Evolutionary conservation across 2,888 invertebrate species (phyloP), one percentile per base, ranked within the genome.

Genomic region (Ophioninae sp.): DNA sequence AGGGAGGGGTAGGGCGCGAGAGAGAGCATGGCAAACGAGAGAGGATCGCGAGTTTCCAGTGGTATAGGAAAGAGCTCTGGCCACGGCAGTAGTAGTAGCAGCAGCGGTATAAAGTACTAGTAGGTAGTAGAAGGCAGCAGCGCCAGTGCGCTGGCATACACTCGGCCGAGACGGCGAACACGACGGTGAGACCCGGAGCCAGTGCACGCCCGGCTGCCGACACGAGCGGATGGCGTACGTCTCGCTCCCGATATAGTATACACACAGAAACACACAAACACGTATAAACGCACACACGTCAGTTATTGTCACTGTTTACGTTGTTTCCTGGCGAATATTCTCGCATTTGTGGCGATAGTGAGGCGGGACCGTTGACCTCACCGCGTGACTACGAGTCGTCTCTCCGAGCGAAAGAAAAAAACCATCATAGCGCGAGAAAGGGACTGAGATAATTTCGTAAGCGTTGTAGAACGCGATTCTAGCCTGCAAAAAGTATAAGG

Each of bases 141-240:
- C 65, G 44, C 56, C 65, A 72, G 79, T 39, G 39, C 72, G 44
- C 44, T 44, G 61, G 72, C 65, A 56, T 21, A 64, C 21, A 56
- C n/a, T 39, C 65, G 23, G 65, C 39, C 41, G 73, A 73, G 76
- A 77, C 80, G 65, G 81, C 70, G 75, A 59, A 72, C 59, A 59
- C 59, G 78, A 67, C 79, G 75, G 62, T 61, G 70, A 80, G 85
- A 78, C 57, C 74, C 65, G 72, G 80, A 89, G 90, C 88, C 92
- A 92, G 92, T 92, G 92, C 91, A 92, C 92, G 92, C 92, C 91
- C 91, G 92, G 92, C 92, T 91, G 92, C 91, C 92, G 91, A 92
- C 90, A 90, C 91, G 92, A 92, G 90, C 89, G 92, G 91, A 91
- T 89, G 92, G 92, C 84, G 90, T 88, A 89, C 88, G 88, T 88